Conservation (phyloP, 2,113 vertebrate species). For the Pampusana beccarii region DNA sequence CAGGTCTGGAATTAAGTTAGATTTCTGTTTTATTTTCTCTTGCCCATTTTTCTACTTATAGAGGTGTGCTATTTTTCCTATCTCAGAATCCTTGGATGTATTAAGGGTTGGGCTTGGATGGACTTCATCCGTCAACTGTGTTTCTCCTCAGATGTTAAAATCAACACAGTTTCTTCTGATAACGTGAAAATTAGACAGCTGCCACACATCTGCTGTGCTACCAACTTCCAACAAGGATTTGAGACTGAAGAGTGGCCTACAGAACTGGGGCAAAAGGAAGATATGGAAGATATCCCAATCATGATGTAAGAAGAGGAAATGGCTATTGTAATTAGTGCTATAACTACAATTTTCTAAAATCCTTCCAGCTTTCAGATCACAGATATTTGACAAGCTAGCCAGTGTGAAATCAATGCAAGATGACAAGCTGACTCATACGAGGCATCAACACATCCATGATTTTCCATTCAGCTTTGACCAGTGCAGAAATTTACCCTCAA, state of each 20-base stretch:
- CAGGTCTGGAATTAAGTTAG: background rate
- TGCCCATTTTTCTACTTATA: background rate
- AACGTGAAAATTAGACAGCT: background rate
- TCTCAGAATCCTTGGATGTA: background rate
- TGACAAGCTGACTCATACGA: background rate
- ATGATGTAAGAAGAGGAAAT: background rate
- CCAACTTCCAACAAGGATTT: background rate
- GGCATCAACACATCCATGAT: background rate
- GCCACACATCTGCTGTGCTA: background rate
- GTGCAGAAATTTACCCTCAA: background rate
- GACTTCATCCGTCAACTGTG: background rate
- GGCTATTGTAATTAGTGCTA: background rate
- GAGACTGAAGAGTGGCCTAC: background rate
- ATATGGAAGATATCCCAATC: background rate
- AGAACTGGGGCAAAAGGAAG: background rate
- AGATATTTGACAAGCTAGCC: accelerated
- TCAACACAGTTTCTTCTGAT: background rate
- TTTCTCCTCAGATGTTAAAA: background rate
- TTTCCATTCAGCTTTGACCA: background rate
- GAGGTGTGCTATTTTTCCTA: background rate
- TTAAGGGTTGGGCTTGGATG: background rate
- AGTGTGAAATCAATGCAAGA: background rate
- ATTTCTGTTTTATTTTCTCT: background rate
- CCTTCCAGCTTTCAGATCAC: background rate
- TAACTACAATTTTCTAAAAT: background rate